These are phyloP conservation scores for Paramuricea clavata DNA, from an alignment of 92 coral and sea anemone genomes.

Conservation along the genomic window DNA sequence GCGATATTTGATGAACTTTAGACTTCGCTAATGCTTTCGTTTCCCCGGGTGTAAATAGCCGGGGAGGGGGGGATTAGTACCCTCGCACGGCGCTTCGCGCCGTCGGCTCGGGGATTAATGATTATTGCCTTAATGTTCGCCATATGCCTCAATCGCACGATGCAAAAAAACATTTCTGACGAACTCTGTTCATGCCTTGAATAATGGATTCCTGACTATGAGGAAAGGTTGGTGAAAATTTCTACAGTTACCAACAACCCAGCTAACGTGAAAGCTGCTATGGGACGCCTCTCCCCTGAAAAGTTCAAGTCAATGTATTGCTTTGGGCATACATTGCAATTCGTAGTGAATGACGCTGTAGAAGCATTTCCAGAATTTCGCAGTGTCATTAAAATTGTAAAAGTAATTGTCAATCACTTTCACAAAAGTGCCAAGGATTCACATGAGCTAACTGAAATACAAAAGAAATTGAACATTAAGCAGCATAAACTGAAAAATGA, in stretches of 20 bases:
- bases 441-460: not conserved
- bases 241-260: slow-evolving; percentile 24
- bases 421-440: slow-evolving; percentile 33
- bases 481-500: slow-evolving; percentile 36
- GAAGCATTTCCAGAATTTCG: slow-evolving; percentile 27
- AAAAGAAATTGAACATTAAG: slow-evolving; percentile 33
- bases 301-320: slow-evolving; percentile 23
- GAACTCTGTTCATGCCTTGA: slow-evolving; percentile 29
- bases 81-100: too few species aligned
- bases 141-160: slow-evolving; percentile 35
- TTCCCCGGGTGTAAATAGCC: too few species aligned
- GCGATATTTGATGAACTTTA: too few species aligned
- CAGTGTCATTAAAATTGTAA: slow-evolving; percentile 35
- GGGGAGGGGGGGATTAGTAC: too few species aligned
- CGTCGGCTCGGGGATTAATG: too few species aligned
- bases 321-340: slow-evolving; percentile 21
- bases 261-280: slow-evolving; percentile 17
- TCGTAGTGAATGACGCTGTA: slow-evolving; percentile 14
- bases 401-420: slow-evolving; percentile 33
- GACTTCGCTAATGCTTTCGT: too few species aligned
- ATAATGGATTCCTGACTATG: slow-evolving; percentile 38
- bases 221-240: slow-evolving; percentile 32
- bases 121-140: slow-evolving; percentile 29
- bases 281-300: slow-evolving; percentile 1
- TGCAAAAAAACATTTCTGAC: slow-evolving; percentile 39